Conservation (phyloP, 2,113 vertebrate genomes). For the Myrmecophaga tridactyla region DNA sequence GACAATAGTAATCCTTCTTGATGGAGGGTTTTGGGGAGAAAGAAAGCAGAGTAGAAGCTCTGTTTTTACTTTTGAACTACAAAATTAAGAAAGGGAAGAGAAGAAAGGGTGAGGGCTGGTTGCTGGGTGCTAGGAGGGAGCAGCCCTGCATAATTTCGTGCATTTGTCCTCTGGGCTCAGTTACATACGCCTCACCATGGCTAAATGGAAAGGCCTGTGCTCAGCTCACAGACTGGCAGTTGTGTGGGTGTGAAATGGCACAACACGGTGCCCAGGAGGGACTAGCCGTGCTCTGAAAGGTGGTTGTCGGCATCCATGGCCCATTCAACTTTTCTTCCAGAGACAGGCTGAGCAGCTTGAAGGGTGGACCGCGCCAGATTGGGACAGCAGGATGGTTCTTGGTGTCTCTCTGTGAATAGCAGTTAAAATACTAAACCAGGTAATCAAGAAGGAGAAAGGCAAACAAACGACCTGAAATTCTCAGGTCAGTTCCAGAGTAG, state of each 20-base stretch:
- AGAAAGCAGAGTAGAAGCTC: slow-evolving; percentile 79
- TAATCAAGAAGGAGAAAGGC: not conserved
- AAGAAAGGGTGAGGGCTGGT: not conserved
- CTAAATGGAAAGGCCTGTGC: slow-evolving; percentile 80
- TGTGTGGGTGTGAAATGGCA: slow-evolving; percentile 55
- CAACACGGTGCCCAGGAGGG: slow-evolving; percentile 24
- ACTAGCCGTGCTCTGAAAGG: not conserved
- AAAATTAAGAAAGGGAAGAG: slow-evolving; percentile 60
- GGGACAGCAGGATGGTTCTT: not conserved
- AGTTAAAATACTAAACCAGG: not conserved
- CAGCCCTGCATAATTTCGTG: slow-evolving; percentile 67
- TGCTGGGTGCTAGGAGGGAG: slow-evolving; percentile 28
- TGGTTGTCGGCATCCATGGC: slow-evolving; percentile 8
- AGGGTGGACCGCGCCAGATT: not conserved
- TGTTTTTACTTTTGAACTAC: slow-evolving; percentile 83
- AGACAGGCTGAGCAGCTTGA: not conserved
- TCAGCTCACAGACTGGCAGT: slow-evolving; percentile 75
- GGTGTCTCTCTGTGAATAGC: not conserved
- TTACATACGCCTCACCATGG: slow-evolving; percentile 81
- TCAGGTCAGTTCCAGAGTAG: not conserved
- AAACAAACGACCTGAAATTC: not conserved
- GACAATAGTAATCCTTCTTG: slow-evolving; percentile 82
- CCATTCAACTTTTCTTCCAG: slow-evolving; percentile 32
- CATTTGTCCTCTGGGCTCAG: slow-evolving; percentile 78
- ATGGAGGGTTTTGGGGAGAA: slow-evolving; percentile 77